Conservation (phyloP, 1,140 invertebrate genomes). For the Drosophila orosa region DNA sequence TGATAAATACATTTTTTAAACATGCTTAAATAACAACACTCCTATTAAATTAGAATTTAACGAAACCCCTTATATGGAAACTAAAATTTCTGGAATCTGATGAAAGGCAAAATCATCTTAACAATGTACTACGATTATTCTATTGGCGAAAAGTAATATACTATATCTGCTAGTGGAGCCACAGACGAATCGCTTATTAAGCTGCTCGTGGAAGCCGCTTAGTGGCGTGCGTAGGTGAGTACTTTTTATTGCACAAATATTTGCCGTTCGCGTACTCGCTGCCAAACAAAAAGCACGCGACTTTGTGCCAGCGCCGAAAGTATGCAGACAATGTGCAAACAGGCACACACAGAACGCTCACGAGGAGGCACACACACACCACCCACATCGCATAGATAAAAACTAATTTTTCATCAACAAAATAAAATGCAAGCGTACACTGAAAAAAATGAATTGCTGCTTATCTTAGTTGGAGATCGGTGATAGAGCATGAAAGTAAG, state of each 20-base stretch:
- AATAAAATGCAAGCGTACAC: conserved; percentile 60
- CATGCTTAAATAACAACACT: neutral
- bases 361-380: conserved; percentile 7
- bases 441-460: neutral
- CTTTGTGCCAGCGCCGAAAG: conserved; percentile 75
- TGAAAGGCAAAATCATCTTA: neutral
- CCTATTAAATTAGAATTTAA: neutral
- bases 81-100: neutral
- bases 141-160: neutral
- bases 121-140: neutral
- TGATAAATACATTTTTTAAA: neutral
- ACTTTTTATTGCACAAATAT: conserved; percentile 73
- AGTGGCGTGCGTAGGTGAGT: conserved; percentile 37
- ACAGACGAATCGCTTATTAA: conserved; percentile 46
- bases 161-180: neutral
- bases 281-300: conserved; percentile 69
- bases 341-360: conserved; percentile 35
- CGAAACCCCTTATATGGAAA: neutral
- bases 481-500: too few species aligned
- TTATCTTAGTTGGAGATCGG: neutral
- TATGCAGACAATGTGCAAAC: conserved; percentile 83
- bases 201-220: conserved; percentile 43
- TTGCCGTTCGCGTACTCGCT: conserved; percentile 50
- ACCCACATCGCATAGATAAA: conserved; percentile 62
- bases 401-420: conserved; percentile 78